phyloP scores from a whole-genome alignment of 2,888 invertebrate genomes.

The Eupithecia pulchellata region DNA sequence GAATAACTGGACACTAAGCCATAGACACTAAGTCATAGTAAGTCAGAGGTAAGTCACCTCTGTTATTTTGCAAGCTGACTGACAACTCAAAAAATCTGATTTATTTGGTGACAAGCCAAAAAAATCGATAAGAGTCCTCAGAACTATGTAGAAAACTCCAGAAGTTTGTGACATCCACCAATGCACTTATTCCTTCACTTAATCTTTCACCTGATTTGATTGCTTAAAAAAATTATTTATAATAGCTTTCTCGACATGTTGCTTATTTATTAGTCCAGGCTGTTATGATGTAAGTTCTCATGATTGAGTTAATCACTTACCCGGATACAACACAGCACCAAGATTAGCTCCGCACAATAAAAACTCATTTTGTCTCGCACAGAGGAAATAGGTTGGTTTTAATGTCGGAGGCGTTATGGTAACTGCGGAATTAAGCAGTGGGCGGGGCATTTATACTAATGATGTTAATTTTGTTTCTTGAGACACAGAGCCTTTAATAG shows the following conservation, averaged over 20 bases:
- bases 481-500: neutral
- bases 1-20: too few relatives aligned
- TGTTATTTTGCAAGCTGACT: too few relatives aligned
- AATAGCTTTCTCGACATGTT: neutral
- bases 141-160: neutral
- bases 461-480: conserved; percentile 32
- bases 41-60: too few relatives aligned
- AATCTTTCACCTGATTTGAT: too few relatives aligned
- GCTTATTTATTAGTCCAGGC: neutral
- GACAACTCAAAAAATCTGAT: too few relatives aligned
- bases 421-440: conserved; percentile 33
- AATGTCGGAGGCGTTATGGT: conserved; percentile 42
- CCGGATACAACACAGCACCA: conserved; percentile 11
- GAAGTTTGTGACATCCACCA: neutral
- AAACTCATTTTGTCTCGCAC: conserved; percentile 40
- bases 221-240: neutral
- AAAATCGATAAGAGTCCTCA: too few relatives aligned
- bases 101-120: too few relatives aligned
- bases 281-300: neutral
- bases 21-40: too few relatives aligned
- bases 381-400: conserved; percentile 37
- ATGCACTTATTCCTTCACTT: too few relatives aligned
- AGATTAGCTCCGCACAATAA: conserved; percentile 35
- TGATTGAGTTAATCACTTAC: neutral
- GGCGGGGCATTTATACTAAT: conserved; percentile 35